Evolutionary conservation across 2,113 vertebrate genomes (phyloP).

Genomic region (Ophthalmolycus amberensis): DNA sequence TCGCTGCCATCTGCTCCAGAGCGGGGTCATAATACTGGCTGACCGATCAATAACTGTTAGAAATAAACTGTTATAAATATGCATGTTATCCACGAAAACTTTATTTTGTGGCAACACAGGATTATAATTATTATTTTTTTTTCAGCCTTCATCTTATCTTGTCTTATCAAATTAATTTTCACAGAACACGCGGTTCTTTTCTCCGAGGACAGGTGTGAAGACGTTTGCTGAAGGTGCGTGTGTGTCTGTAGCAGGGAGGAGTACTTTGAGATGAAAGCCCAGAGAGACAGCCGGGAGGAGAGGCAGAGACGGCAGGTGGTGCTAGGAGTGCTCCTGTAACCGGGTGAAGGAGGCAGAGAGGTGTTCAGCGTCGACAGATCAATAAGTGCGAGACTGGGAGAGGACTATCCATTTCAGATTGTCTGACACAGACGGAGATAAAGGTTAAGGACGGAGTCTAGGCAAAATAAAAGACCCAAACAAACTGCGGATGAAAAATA

Average conservation of each 20-base stretch:
- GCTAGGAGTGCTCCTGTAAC: conserved; percentile 37
- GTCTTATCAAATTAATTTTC: conserved; percentile 10
- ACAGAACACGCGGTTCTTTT: conserved; percentile 14
- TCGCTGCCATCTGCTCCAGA: conserved; percentile 72
- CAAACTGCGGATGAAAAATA: conserved; percentile 35
- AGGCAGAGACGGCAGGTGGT: conserved; percentile 54
- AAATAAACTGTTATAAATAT: not conserved
- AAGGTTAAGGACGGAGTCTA: conserved; percentile 29
- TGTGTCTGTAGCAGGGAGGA: conserved; percentile 27
- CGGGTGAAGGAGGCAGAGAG: conserved; percentile 31
- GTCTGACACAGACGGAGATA: conserved; percentile 43
- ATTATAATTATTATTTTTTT: not conserved
- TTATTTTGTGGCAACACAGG: not conserved
- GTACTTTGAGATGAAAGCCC: conserved; percentile 55
- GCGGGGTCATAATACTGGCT: conserved; percentile 60
- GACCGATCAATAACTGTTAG: conserved; percentile 58
- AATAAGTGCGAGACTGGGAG: conserved; percentile 48
- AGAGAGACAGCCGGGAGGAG: conserved; percentile 32
- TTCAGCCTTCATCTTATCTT: conserved; percentile 11
- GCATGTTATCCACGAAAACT: conserved; percentile 1
- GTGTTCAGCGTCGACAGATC: conserved; percentile 70
- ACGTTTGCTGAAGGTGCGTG: conserved; percentile 30
- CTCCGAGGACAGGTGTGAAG: conserved; percentile 19
- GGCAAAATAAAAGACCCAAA: conserved; percentile 13
- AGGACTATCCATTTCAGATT: conserved; percentile 52